phyloP scores from a whole-genome alignment of 2,888 invertebrate genomes.

The Epirrita christyi region DNA sequence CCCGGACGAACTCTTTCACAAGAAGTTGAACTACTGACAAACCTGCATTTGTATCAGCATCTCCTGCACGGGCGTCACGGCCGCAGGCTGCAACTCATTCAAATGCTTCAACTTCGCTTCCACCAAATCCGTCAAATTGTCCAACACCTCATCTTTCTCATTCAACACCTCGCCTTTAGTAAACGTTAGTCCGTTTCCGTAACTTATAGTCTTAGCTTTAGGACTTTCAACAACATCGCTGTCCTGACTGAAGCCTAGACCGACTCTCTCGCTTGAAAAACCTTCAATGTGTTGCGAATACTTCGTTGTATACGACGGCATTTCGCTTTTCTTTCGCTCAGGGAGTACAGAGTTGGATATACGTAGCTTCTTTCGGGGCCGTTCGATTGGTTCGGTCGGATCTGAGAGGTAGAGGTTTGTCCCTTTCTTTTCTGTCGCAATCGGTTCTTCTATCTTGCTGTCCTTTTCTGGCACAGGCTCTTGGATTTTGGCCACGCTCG shows the following conservation, averaged over 20 bases:
- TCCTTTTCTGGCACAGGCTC: conserved; percentile 47
- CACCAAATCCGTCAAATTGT: conserved; percentile 69
- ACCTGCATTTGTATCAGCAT: conserved; percentile 86
- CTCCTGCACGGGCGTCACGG: conserved; percentile 81
- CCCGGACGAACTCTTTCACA: too few species aligned
- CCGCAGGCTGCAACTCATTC: conserved; percentile 71
- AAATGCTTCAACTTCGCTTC: conserved; percentile 82
- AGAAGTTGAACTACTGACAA: conserved; percentile 22
- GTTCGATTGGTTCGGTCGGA: conserved; percentile 53
- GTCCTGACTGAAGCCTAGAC: conserved; percentile 74
- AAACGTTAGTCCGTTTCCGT: conserved; percentile 76
- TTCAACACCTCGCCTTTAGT: conserved; percentile 82
- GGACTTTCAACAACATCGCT: conserved; percentile 52
- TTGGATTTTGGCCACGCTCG: conserved; percentile 51
- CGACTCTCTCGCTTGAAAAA: conserved; percentile 73
- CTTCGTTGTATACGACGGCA: conserved; percentile 73
- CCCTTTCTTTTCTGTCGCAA: conserved; percentile 60
- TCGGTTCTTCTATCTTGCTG: conserved; percentile 42
- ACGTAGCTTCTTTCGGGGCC: conserved; percentile 69
- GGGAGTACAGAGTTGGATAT: conserved; percentile 76
- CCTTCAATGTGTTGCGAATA: conserved; percentile 77
- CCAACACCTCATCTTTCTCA: conserved; percentile 67
- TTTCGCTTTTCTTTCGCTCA: conserved; percentile 59
- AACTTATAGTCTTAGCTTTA: conserved; percentile 63
- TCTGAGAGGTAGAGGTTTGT: conserved; percentile 68